These are phyloP conservation scores for Holotrichia oblita DNA, from an alignment of 1,140 invertebrate genomes.

Conservation along the genomic window DNA sequence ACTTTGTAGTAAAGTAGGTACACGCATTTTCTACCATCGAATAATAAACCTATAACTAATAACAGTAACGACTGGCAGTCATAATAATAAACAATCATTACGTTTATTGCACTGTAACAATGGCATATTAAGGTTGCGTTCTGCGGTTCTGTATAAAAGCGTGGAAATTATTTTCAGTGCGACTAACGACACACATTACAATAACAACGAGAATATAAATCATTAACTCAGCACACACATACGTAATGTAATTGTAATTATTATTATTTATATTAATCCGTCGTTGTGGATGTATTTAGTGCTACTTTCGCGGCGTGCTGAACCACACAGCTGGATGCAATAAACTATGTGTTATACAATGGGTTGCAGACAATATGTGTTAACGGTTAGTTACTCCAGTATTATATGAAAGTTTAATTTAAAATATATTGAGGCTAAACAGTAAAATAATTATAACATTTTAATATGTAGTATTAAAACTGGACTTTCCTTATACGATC, in stretches of 20 bases:
- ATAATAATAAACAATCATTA: constrained; percentile 31
- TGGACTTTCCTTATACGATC: too few species aligned
- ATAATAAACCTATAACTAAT: not conserved
- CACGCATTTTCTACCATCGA: not conserved
- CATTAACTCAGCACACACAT: not conserved
- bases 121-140: constrained; percentile 25
- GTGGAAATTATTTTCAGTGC: constrained; percentile 19
- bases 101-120: constrained; percentile 28
- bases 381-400: not conserved
- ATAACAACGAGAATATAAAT: not conserved
- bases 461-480: too few species aligned
- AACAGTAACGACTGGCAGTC: not conserved
- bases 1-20: not conserved
- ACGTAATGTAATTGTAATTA: constrained; percentile 21
- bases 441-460: too few species aligned
- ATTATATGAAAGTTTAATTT: not conserved
- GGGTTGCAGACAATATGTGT: not conserved
- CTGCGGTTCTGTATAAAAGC: not conserved
- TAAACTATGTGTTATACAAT: constrained; percentile 18
- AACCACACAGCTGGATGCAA: constrained; percentile 1
- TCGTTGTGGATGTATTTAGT: constrained; percentile 13
- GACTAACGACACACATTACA: not conserved
- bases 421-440: not conserved
- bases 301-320: not conserved
- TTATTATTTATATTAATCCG: constrained; percentile 10